Evolutionary conservation across 92 coral and sea anemone genomes (phyloP).

Genomic region (Porites cylindrica): DNA sequence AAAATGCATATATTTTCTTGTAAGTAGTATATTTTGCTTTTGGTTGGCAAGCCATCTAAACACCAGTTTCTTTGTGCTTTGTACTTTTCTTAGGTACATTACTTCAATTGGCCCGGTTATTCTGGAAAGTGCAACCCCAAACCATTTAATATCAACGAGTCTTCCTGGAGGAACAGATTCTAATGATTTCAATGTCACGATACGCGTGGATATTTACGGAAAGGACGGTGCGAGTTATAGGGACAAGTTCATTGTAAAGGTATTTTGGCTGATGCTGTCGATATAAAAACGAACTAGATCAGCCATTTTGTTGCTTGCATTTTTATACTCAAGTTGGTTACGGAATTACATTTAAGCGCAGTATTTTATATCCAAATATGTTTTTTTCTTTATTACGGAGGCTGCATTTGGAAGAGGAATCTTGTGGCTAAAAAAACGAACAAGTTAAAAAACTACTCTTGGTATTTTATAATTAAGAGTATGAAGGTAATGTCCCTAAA

Average conservation of each 20-base stretch:
- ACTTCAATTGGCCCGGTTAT: background rate
- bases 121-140: background rate
- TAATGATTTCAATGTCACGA: background rate
- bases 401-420: too few relatives aligned
- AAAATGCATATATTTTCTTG: background rate
- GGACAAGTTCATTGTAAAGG: conserved; percentile 11
- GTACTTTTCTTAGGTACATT: background rate
- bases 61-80: background rate
- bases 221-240: background rate
- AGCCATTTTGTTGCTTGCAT: too few relatives aligned
- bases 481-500: too few relatives aligned
- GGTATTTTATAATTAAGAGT: too few relatives aligned
- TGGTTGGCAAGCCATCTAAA: background rate
- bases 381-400: too few relatives aligned
- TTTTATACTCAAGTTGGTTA: too few relatives aligned
- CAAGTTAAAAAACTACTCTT: too few relatives aligned
- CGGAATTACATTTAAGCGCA: too few relatives aligned
- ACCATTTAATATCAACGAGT: background rate
- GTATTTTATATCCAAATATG: too few relatives aligned
- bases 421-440: too few relatives aligned
- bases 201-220: background rate
- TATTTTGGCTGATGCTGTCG: too few relatives aligned
- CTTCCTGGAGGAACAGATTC: conserved; percentile 18
- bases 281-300: too few relatives aligned
- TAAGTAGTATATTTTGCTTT: background rate